Conservation (phyloP, 2,113 vertebrate genomes). For the Thunnus maccoyii region DNA sequence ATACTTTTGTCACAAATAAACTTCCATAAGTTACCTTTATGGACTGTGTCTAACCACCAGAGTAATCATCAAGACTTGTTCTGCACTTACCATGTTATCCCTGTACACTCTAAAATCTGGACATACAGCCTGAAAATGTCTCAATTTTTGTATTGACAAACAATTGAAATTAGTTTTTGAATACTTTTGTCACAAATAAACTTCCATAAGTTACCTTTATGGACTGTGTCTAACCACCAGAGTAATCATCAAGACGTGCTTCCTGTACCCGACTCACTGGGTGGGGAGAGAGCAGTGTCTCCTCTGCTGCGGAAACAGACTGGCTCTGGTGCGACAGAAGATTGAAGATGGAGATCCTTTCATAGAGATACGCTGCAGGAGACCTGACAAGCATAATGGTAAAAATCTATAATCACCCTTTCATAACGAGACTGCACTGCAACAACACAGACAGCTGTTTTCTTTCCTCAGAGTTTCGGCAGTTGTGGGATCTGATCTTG, state of each 20-base stretch:
- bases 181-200: too few relatives aligned
- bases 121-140: too few relatives aligned
- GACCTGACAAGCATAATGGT: constrained; percentile 41
- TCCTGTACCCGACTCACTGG: constrained; percentile 40
- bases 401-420: neutral
- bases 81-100: too few relatives aligned
- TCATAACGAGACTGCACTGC: neutral
- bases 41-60: neutral
- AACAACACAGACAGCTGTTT: neutral
- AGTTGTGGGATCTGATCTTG: constrained; percentile 49
- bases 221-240: neutral
- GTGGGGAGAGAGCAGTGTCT: constrained; percentile 39
- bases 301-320: constrained; percentile 41
- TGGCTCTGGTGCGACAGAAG: constrained; percentile 38
- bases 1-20: too few relatives aligned
- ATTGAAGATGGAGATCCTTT: constrained; percentile 24
- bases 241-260: constrained; percentile 34
- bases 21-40: neutral
- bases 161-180: too few relatives aligned
- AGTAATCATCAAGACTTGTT: constrained; percentile 18
- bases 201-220: neutral
- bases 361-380: constrained; percentile 45
- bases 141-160: too few relatives aligned
- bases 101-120: too few relatives aligned
- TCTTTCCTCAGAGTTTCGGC: constrained; percentile 17